Base-by-base conservation (phyloP, 2,113 vertebrate genomes). In the Notothenia coriiceps region DNA sequence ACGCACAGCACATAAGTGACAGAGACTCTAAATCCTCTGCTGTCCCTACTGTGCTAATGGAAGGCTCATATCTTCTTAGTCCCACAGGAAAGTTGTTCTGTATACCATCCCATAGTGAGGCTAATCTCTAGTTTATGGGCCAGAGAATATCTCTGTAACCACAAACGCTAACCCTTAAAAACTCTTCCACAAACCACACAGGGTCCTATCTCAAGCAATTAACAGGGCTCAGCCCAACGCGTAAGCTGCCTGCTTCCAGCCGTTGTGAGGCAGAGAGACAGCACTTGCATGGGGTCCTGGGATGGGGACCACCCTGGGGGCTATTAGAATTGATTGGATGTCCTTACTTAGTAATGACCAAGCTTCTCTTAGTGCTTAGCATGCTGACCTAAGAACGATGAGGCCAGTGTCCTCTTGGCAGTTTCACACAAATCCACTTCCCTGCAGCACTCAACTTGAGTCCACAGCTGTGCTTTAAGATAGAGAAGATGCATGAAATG, bases 171-270 rank as follows among this genome's bases (percentile, higher is more conserved):
- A 72, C 61, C 78, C 69, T 75, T 83, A 86, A 89, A 89, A 86
- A 86, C 66, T 80, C 75, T 77, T 84, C 73, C 79, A 74, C 84
- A 72, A 90, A 84, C 77, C 82, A 50, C 82, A 61, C 74, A 71
- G 82, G 84, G 83, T 89, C 88, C 82, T 85, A 91, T 91, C 88
- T 90, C 79, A 88, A 81, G 89, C 89, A 91, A 93, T 94, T 93
- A 92, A 91, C 78, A 25, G 74, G 74, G 70, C 72, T 88, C 72
- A 88, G 78, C 74, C 71, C 64, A 78, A 76, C 87, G 67, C 80
- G 80, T 78, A 77, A 88, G 83, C 90, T 70, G 85, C 66, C 85
- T 73, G 56, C 86, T 82, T 71, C 69, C 65, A 64, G 71, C 83
- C 68, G 15, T 18, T 35, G 68, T 44, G 60, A 71, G 71, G 74